phyloP scores from a whole-genome alignment of 2,113 vertebrate species.

The Oenanthe melanoleuca region DNA sequence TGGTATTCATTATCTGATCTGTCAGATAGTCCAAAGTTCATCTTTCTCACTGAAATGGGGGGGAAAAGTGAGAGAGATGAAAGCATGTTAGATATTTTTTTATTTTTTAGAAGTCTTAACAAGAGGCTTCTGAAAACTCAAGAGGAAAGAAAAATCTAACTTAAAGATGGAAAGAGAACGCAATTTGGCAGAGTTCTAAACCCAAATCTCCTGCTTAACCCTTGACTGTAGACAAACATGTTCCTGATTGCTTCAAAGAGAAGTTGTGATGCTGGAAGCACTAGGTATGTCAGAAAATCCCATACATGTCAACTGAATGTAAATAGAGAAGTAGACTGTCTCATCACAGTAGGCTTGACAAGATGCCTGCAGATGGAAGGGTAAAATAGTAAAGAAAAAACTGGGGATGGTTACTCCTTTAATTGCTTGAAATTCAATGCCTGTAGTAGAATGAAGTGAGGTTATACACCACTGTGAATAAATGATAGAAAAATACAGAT shows the following conservation, averaged over 20 bases:
- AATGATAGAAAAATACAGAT: not conserved
- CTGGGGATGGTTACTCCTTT: not conserved
- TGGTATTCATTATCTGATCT: constrained; percentile 43
- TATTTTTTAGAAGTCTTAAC: constrained; percentile 40
- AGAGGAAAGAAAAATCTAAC: constrained; percentile 4
- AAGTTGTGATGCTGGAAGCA: not conserved
- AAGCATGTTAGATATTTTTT: constrained; percentile 31
- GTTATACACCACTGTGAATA: not conserved
- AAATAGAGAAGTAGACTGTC: not conserved
- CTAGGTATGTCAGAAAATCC: not conserved
- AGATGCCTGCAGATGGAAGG: not conserved
- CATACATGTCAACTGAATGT: not conserved
- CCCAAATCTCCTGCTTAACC: constrained; percentile 2
- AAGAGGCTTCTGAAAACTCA: constrained; percentile 41
- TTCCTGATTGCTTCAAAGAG: constrained; percentile 43
- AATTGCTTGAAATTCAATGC: not conserved
- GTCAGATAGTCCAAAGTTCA: constrained; percentile 11
- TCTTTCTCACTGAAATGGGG: not conserved
- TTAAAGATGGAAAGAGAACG: not conserved
- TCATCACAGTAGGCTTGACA: not conserved
- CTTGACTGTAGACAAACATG: not conserved
- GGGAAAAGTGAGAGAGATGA: not conserved
- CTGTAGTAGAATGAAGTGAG: not conserved
- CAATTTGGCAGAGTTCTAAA: not conserved
- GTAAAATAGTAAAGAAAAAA: not conserved